Evolutionary conservation across 2,888 invertebrate species (phyloP).

Genomic region (Drosophila subsilvestris): DNA sequence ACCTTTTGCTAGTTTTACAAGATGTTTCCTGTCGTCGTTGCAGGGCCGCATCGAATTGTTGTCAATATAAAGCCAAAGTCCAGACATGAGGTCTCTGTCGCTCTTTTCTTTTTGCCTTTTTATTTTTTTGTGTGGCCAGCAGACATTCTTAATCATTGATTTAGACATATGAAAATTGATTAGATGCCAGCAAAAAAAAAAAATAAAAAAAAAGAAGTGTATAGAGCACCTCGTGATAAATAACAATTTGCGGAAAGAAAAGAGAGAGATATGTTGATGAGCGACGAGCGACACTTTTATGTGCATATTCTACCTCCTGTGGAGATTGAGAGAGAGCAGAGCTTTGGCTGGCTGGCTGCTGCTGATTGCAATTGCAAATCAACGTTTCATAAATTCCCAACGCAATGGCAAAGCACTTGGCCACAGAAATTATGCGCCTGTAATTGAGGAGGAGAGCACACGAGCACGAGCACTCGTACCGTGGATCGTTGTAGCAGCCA

Average conservation of each 20-base stretch:
- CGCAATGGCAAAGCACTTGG: slow-evolving; percentile 70
- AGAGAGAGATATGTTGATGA: slow-evolving; percentile 54
- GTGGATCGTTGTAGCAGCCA: too few relatives aligned
- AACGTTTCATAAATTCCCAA: slow-evolving; percentile 72
- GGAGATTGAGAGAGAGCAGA: background rate
- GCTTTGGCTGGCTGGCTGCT: slow-evolving; percentile 13
- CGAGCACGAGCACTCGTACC: slow-evolving; percentile 11
- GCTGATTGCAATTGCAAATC: slow-evolving; percentile 76
- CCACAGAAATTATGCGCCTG: slow-evolving; percentile 61
- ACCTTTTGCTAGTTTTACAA: slow-evolving; percentile 83
- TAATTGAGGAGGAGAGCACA: slow-evolving; percentile 62
- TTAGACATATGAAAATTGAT: slow-evolving; percentile 80
- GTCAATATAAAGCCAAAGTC: slow-evolving; percentile 75
- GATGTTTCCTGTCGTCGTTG: slow-evolving; percentile 84
- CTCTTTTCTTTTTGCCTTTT: background rate
- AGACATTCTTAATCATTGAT: slow-evolving; percentile 79
- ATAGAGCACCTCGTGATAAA: slow-evolving; percentile 72
- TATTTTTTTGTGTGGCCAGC: slow-evolving; percentile 18
- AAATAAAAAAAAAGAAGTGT: slow-evolving; percentile 49
- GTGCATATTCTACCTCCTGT: slow-evolving; percentile 11
- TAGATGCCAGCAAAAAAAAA: slow-evolving; percentile 53
- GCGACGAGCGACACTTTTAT: slow-evolving; percentile 67
- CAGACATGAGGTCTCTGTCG: slow-evolving; percentile 4
- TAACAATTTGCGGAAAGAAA: slow-evolving; percentile 71
- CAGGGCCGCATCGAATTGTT: slow-evolving; percentile 82